phyloP scores from a whole-genome alignment of 2,113 vertebrate genomes.

The Ailurus styani region DNA sequence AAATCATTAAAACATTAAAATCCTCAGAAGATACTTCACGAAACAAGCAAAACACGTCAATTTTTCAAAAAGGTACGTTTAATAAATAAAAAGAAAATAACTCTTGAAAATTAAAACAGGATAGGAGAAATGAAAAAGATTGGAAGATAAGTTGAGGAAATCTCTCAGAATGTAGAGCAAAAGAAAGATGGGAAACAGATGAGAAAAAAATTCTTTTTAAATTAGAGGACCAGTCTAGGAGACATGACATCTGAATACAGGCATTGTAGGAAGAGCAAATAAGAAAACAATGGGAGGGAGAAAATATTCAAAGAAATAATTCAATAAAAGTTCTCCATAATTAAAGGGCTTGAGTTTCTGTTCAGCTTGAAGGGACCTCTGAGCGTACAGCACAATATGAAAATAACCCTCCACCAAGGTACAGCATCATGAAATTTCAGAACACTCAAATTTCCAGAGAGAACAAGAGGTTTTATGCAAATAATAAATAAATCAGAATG shows the following conservation, averaged over 20 bases:
- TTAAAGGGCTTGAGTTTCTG: background rate
- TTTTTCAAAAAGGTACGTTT: background rate
- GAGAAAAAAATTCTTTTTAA: background rate
- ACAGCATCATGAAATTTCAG: background rate
- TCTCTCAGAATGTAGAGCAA: background rate
- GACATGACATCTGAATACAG: background rate
- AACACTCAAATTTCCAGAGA: background rate
- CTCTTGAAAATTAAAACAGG: background rate
- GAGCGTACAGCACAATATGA: background rate
- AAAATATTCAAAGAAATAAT: background rate
- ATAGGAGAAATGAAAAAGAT: background rate
- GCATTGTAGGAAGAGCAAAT: background rate
- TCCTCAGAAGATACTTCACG: background rate
- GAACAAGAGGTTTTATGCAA: background rate
- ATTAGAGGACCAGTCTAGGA: background rate
- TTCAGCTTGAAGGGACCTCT: background rate
- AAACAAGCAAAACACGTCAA: background rate
- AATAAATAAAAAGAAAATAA: background rate
- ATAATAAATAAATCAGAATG: background rate
- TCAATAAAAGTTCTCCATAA: background rate
- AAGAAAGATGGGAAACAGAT: background rate
- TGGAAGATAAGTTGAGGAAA: slow-evolving; percentile 11
- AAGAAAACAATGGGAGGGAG: background rate
- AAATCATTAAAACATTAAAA: background rate
- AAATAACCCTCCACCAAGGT: background rate